Conservation (phyloP, 2,888 invertebrate species). For the Athalia circularis region DNA sequence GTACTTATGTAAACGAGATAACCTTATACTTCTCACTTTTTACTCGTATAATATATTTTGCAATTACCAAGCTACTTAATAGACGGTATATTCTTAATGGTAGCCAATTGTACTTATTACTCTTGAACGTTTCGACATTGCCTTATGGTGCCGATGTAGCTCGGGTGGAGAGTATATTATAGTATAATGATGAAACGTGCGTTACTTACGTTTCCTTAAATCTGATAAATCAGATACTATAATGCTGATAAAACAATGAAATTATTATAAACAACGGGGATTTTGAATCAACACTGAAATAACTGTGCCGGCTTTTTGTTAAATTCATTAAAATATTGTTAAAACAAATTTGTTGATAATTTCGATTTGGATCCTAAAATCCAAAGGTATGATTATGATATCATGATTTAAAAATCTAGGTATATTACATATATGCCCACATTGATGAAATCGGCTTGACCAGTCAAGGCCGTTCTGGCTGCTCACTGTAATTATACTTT, state of each 20-base stretch:
- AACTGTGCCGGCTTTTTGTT: background rate
- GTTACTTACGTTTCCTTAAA: conserved; percentile 5
- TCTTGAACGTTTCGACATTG: conserved; percentile 36
- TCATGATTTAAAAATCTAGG: background rate
- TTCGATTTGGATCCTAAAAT: background rate
- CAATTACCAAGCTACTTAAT: conserved; percentile 31
- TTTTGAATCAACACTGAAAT: no score
- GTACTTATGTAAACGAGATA: background rate
- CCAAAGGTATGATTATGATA: background rate
- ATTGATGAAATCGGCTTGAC: background rate
- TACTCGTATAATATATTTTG: conserved; percentile 30
- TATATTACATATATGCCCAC: background rate
- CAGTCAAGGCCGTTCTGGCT: conserved; percentile 2
- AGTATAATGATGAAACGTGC: conserved; percentile 8
- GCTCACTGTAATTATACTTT: background rate
- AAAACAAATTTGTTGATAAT: background rate
- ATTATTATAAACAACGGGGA: background rate
- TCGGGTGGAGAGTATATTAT: conserved; percentile 6
- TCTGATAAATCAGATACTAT: background rate
- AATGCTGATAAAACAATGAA: background rate
- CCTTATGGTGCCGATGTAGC: background rate
- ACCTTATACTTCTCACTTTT: conserved; percentile 18
- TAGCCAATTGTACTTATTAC: conserved; percentile 39
- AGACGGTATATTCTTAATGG: conserved; percentile 32
- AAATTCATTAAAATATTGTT: background rate